phyloP scores from a whole-genome alignment of 2,113 vertebrate species.

The Pachypanchax playfairii region DNA sequence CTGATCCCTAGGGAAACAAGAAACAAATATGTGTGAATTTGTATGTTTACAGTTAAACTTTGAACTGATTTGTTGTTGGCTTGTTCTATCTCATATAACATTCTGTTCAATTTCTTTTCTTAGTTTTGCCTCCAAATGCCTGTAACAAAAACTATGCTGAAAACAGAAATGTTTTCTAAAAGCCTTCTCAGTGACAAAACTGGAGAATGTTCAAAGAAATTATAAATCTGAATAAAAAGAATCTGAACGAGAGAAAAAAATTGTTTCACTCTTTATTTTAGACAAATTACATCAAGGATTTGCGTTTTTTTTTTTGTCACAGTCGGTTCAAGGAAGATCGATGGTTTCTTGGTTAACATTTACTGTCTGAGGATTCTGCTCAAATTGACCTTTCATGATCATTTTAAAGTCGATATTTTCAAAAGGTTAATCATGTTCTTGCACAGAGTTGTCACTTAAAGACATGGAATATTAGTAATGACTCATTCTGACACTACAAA shows the following conservation, averaged over 20 bases:
- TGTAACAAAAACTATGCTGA: constrained; percentile 41
- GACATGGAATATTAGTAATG: too few species aligned
- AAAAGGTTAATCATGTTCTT: too few species aligned
- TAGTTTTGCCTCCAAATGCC: constrained; percentile 36
- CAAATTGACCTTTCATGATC: too few species aligned
- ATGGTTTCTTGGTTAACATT: too few species aligned
- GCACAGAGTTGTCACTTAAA: too few species aligned
- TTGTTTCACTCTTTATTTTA: constrained; percentile 16
- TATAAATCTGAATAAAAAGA: constrained; percentile 59
- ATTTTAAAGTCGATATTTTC: too few species aligned
- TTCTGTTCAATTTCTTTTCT: constrained; percentile 35
- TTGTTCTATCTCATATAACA: constrained; percentile 22
- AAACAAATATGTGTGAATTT: constrained; percentile 1
- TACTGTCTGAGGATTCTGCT: too few species aligned
- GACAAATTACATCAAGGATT: background rate
- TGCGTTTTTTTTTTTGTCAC: background rate
- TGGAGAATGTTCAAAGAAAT: constrained; percentile 27
- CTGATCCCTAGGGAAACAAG: constrained; percentile 21
- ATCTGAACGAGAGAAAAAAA: constrained; percentile 63
- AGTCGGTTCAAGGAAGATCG: too few species aligned
- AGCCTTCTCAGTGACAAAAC: background rate
- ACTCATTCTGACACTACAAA: too few species aligned
- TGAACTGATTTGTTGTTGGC: constrained; percentile 32
- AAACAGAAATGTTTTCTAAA: constrained; percentile 70
- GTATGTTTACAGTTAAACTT: constrained; percentile 45